Percentiles rank a stretch among this genome's conserved stretches.
phyloP scores from a whole-genome alignment of 2,113 vertebrate species.

The Clupea harengus region DNA sequence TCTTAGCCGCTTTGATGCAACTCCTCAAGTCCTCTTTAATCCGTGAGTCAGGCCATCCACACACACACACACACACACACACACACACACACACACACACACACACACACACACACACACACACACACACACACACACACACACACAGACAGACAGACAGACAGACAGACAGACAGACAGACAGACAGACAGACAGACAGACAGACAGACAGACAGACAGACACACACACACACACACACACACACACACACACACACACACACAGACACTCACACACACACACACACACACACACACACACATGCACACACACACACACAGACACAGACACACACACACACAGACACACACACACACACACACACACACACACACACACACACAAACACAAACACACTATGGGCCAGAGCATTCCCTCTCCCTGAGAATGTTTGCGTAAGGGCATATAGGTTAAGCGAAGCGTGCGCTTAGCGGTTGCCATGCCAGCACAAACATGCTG shows the following conservation, averaged over 20 bases:
- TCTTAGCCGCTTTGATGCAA: conserved; percentile 5
- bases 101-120: background rate
- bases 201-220: no score
- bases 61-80: background rate
- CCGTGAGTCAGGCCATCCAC: background rate
- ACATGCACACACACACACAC: no score
- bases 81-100: background rate
- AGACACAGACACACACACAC: no score
- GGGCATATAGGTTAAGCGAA: background rate
- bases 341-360: no score
- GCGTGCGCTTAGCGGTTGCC: background rate
- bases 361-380: background rate
- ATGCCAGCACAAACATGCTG: background rate
- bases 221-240: no score
- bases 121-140: background rate
- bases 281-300: no score
- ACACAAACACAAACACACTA: no score
- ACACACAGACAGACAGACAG: background rate
- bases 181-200: no score
- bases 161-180: background rate
- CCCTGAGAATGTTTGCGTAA: background rate
- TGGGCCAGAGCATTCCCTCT: background rate
- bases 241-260: no score
- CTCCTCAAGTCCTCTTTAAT: background rate
- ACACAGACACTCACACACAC: background rate